Evolutionary conservation across 2,113 vertebrate species (phyloP).

Genomic region (Penelope pileata): DNA sequence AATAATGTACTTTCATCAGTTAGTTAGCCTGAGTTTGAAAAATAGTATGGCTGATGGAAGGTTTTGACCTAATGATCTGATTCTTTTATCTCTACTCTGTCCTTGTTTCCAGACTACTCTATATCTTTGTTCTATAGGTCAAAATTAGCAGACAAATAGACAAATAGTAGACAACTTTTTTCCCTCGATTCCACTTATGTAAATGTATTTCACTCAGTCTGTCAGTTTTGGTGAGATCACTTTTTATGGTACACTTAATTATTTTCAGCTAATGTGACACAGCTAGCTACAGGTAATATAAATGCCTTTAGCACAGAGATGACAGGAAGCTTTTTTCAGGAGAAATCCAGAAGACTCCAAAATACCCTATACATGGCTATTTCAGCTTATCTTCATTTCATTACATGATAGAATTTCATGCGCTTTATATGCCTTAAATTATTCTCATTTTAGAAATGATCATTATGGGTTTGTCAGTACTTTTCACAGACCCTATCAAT

Average conservation of each 20-base stretch:
- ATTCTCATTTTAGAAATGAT: neutral
- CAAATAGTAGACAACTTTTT: neutral
- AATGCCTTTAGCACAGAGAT: neutral
- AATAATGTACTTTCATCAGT: conserved; percentile 51
- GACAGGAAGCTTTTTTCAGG: neutral
- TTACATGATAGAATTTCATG: neutral
- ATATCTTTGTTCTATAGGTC: conserved; percentile 33
- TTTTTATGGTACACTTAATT: neutral
- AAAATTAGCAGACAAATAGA: too few relatives aligned
- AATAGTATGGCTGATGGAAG: conserved; percentile 69
- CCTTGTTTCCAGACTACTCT: conserved; percentile 50
- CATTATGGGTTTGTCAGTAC: neutral
- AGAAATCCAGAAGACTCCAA: neutral
- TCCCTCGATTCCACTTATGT: conserved; percentile 27
- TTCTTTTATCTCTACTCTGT: conserved; percentile 48
- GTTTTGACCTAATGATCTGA: conserved; percentile 65
- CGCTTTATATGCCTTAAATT: neutral
- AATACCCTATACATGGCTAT: neutral
- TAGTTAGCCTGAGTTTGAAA: conserved; percentile 50
- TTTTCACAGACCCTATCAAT: neutral
- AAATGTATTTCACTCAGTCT: conserved; percentile 36
- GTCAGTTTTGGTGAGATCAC: neutral
- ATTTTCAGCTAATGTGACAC: neutral
- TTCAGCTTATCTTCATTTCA: neutral
- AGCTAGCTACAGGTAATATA: neutral